These are phyloP conservation scores for Halictus quadricinctus DNA, from an alignment of 2,888 invertebrate genomes.

Conservation along the genomic window DNA sequence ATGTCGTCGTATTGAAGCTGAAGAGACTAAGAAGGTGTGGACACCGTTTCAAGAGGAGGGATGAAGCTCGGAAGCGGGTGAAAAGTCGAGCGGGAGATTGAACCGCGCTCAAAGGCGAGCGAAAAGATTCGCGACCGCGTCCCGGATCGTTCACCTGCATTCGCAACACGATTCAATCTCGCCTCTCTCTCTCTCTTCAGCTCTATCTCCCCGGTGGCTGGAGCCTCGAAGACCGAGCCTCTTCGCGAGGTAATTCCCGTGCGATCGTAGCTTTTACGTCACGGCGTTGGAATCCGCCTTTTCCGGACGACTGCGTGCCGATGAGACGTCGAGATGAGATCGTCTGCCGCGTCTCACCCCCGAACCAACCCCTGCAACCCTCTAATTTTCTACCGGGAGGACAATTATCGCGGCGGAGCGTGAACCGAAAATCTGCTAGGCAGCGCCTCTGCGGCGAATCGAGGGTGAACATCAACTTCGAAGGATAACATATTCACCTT, in stretches of 20 bases:
- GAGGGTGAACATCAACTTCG: too few species aligned
- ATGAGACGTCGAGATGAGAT: conserved; percentile 62
- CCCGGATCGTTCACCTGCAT: neutral
- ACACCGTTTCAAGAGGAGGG: neutral
- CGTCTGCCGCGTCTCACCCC: conserved; percentile 33
- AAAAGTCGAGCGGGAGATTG: neutral
- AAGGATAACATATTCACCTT: too few species aligned
- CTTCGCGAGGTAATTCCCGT: conserved; percentile 52
- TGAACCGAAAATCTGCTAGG: neutral
- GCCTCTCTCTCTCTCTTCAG: neutral
- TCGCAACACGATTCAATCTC: conserved; percentile 4
- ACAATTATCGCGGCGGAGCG: conserved; percentile 33
- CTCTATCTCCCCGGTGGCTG: neutral
- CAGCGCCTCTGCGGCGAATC: neutral
- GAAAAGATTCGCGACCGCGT: neutral
- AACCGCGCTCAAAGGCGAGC: neutral
- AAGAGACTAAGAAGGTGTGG: neutral
- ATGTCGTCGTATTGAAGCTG: neutral
- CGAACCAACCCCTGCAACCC: neutral
- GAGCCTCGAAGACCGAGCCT: neutral
- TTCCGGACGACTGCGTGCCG: conserved; percentile 57
- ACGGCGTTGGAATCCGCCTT: conserved; percentile 44
- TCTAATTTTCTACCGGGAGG: conserved; percentile 20
- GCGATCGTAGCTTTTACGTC: conserved; percentile 51
- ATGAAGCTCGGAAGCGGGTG: neutral